Percentiles rank a stretch among this genome's conserved stretches.
phyloP scores from a whole-genome alignment of 2,888 invertebrate genomes.

The Agrenia bidenticulata region DNA sequence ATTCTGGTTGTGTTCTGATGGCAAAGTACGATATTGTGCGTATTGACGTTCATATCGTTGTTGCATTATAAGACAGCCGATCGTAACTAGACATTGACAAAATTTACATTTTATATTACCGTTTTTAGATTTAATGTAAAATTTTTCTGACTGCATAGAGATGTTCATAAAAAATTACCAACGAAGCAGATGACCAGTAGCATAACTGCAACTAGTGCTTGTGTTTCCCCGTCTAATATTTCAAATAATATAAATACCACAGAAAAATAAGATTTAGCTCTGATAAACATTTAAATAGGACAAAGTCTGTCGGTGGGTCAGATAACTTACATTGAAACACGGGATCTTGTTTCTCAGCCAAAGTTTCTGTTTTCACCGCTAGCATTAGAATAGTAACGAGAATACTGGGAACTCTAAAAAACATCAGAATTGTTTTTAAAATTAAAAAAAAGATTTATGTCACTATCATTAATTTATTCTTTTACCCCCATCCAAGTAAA shows the following conservation, averaged over 20 bases:
- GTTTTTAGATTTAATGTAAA: too few relatives aligned
- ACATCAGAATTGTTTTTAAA: neutral
- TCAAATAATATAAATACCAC: too few relatives aligned
- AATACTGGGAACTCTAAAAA: constrained; percentile 65
- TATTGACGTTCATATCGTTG: constrained; percentile 74
- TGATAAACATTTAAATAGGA: too few relatives aligned
- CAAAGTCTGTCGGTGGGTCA: neutral
- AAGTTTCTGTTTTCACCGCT: constrained; percentile 59
- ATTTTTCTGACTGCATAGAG: too few relatives aligned
- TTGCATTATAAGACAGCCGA: constrained; percentile 78
- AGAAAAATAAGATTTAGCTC: too few relatives aligned
- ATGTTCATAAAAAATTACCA: too few relatives aligned
- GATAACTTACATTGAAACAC: constrained; percentile 65
- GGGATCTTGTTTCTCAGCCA: constrained; percentile 67
- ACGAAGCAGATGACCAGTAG: constrained; percentile 76
- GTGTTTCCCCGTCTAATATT: constrained; percentile 64
- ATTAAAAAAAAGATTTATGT: too few relatives aligned
- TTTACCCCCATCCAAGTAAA: constrained; percentile 64
- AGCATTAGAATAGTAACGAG: constrained; percentile 68
- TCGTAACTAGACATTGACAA: constrained; percentile 64
- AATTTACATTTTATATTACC: too few relatives aligned
- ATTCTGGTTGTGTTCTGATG: constrained; percentile 55
- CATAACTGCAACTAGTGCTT: constrained; percentile 75
- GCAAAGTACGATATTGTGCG: constrained; percentile 61
- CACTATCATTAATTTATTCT: neutral